These are phyloP conservation scores for Erebia ligea DNA, from an alignment of 2,888 invertebrate species.

Conservation along the genomic window DNA sequence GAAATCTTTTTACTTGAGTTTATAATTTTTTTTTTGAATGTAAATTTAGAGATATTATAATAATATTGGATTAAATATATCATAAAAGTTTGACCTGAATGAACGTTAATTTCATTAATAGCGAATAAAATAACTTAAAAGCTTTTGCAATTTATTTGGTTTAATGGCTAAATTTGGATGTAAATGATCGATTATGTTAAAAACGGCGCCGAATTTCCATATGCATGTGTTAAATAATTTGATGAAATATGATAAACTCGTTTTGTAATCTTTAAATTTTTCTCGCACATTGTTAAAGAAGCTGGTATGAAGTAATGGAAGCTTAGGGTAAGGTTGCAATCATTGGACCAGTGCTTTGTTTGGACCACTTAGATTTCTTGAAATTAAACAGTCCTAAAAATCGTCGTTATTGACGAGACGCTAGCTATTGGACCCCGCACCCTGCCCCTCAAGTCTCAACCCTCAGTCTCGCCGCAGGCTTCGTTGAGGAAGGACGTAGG, in stretches of 20 bases:
- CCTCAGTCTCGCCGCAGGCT: too few species aligned
- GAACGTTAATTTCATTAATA: not conserved
- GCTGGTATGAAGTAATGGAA: not conserved
- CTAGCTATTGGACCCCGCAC: too few species aligned
- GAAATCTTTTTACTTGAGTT: not conserved
- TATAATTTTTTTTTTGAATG: not conserved
- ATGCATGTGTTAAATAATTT: not conserved
- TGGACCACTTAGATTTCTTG: too few species aligned
- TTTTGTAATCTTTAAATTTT: constrained; percentile 20
- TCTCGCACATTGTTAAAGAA: constrained; percentile 23
- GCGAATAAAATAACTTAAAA: not conserved
- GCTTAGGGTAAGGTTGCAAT: too few species aligned
- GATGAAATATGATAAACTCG: constrained; percentile 31
- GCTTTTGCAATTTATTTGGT: constrained; percentile 35
- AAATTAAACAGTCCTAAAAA: too few species aligned
- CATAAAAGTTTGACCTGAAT: not conserved
- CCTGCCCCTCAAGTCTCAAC: too few species aligned
- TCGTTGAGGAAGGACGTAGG: too few species aligned
- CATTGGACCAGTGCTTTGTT: too few species aligned
- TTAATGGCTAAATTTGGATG: constrained; percentile 57
- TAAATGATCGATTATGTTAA: constrained; percentile 55
- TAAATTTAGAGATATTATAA: not conserved
- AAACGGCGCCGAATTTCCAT: constrained; percentile 50
- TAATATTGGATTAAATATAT: not conserved
- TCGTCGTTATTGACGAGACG: too few species aligned